Conservation (phyloP, 2,797 vertebrate genomes). For the Apogon talboti region DNA sequence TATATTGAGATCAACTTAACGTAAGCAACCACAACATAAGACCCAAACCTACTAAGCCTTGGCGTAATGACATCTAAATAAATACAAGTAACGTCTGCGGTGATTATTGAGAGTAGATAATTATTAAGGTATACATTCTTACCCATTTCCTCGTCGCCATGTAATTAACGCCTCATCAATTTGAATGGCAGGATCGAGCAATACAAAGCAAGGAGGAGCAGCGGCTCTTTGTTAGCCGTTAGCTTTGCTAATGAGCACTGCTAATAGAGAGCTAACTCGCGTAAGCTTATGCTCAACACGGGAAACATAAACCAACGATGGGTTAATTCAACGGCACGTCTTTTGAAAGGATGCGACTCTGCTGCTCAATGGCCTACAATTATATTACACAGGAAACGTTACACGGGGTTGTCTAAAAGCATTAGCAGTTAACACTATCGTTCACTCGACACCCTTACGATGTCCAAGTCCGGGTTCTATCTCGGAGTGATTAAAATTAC, state of each 20-base stretch:
- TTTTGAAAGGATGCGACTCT: conserved; percentile 3
- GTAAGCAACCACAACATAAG: conserved; percentile 38
- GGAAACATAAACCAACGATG: conserved; percentile 43
- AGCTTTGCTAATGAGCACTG: conserved; percentile 45
- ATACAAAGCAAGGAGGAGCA: conserved; percentile 71
- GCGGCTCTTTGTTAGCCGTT: conserved; percentile 80
- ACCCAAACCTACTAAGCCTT: conserved; percentile 31
- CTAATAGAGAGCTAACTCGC: conserved; percentile 63
- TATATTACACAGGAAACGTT: not conserved
- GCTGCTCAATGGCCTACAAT: not conserved
- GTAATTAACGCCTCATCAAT: conserved; percentile 21
- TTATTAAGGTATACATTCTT: not conserved
- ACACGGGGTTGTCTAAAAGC: not conserved
- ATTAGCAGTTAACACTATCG: not conserved
- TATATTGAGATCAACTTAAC: conserved; percentile 5
- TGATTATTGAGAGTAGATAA: not conserved
- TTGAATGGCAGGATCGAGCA: conserved; percentile 48
- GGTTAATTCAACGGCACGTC: conserved; percentile 55
- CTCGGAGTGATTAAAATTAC: conserved; percentile 10
- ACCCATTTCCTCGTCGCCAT: conserved; percentile 9
- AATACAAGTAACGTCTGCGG: not conserved
- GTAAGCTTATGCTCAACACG: conserved; percentile 58
- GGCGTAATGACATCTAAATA: conserved; percentile 11
- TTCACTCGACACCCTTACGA: conserved; percentile 25
- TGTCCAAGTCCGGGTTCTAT: conserved; percentile 34